Base-by-base conservation (phyloP, 1,140 invertebrate genomes). In the Leptonema lineaticorne region DNA sequence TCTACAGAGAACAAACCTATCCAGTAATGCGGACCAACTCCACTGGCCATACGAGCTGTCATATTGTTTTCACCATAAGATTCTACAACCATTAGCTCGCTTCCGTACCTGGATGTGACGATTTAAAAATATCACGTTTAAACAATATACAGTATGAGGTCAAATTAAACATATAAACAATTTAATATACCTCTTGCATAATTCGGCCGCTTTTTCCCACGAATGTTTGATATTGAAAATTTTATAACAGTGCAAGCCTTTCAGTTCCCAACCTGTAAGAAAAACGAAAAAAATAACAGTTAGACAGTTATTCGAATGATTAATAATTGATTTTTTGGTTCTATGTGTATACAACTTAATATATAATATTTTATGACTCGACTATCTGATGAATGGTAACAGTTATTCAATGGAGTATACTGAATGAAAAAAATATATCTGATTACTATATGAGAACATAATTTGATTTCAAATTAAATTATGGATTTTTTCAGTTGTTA, bases 161-260 rank as follows among this genome's bases (percentile, higher is more conserved):
- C 18, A 20, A 48, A 59, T 20, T 56, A 60, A 30, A 27, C 24
- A 30, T 53, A 37, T 20, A 11, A 27, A 14, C 48, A 46, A n/a
- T 9, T 64, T 64, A 72, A 79, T 83, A 87, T 86, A 96, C 94
- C 93, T 92, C 85, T 92, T 90, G 85, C 94, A 96, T 81, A 96
- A 84, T 85, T 95, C 92, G 67, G 92, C 93, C 70, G 94, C 93
- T 85, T 93, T 95, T 83, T 93, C 92, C 93, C 94, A 96, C 66
- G 94, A 96, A 85, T 96, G 94, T 81, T 89, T 90, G 76, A 96
- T 95, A 82, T 93, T 94, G 85, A 96, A 96, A 84, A 95, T 95
- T 87, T 94, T 95, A 82, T 95, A 96, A 83, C 94, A 96, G 81
- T 95, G 87, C 76, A 95, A 87, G 74, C 92, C 93, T 82, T 89